These are phyloP conservation scores for Thunnus thynnus DNA, from an alignment of 2,113 vertebrate genomes.

Conservation along the genomic window DNA sequence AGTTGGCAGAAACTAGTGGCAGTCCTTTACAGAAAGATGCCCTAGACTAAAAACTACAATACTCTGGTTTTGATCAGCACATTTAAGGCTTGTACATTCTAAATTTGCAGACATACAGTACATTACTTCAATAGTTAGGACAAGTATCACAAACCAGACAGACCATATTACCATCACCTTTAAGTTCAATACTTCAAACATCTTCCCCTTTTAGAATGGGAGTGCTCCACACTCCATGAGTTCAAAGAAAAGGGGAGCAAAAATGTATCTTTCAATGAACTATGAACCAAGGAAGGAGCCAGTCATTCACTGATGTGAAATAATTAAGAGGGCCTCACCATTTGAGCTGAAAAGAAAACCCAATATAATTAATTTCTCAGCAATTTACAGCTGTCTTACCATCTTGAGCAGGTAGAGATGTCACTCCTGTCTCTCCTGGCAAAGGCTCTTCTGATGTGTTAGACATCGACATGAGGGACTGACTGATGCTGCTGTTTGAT, in stretches of 20 bases:
- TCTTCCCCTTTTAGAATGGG: not conserved
- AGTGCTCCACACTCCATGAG: not conserved
- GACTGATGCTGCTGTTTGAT: conserved; percentile 92
- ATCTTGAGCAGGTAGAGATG: conserved; percentile 91
- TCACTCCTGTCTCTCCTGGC: conserved; percentile 89
- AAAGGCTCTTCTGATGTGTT: conserved; percentile 90
- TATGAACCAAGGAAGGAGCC: not conserved
- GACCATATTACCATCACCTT: not conserved
- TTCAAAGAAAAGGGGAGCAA: not conserved
- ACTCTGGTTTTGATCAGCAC: conserved; percentile 5
- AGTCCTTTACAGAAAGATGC: conserved; percentile 31
- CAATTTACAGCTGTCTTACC: conserved; percentile 84
- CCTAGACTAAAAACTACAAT: conserved; percentile 19
- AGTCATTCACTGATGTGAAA: not conserved
- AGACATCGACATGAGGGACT: conserved; percentile 89
- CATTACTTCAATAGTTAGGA: not conserved
- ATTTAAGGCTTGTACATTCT: not conserved
- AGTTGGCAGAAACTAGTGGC: conserved; percentile 30
- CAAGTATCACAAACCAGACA: conserved; percentile 2
- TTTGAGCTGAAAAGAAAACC: conserved; percentile 1
- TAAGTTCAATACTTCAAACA: not conserved
- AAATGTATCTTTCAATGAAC: not conserved
- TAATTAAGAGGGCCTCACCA: not conserved
- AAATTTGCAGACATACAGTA: not conserved
- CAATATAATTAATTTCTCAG: not conserved